phyloP scores from a whole-genome alignment of 2,797 vertebrate species.

The Luscinia luscinia region DNA sequence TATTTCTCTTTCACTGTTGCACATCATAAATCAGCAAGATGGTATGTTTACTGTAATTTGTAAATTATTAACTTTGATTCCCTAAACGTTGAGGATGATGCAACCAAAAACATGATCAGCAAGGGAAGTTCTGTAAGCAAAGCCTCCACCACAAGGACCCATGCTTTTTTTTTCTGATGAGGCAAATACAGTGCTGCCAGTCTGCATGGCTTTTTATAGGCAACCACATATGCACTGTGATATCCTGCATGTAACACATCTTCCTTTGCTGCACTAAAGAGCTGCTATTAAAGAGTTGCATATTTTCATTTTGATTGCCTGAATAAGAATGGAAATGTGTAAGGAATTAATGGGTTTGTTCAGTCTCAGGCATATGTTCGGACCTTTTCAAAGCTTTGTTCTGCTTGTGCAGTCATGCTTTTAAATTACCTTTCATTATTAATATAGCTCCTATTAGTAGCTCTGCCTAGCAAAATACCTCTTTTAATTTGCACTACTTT shows the following conservation, averaged over 20 bases:
- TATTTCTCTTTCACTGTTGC: constrained; percentile 19
- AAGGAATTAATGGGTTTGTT: constrained; percentile 64
- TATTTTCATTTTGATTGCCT: constrained; percentile 51
- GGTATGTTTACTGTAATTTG: constrained; percentile 6
- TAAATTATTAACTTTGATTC: constrained; percentile 57
- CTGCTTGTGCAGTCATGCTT: constrained; percentile 58
- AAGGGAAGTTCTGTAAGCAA: constrained; percentile 40
- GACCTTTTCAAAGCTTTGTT: constrained; percentile 57
- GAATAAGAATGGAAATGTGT: constrained; percentile 44
- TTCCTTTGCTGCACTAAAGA: neutral
- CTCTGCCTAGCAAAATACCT: constrained; percentile 62
- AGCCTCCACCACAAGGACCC: neutral
- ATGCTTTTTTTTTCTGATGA: neutral
- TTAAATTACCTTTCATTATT: constrained; percentile 72
- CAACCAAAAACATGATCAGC: neutral
- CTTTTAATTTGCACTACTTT: constrained; percentile 68
- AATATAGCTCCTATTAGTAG: constrained; percentile 71
- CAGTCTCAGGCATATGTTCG: constrained; percentile 44
- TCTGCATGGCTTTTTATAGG: constrained; percentile 6
- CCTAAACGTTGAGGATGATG: neutral
- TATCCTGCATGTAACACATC: neutral
- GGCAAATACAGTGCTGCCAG: neutral
- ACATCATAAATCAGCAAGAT: constrained; percentile 41
- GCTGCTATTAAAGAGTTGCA: neutral
- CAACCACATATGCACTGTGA: neutral